Evolutionary conservation across 2,888 invertebrate species (phyloP), one percentile per base, ranked within the genome.

Genomic region (Yponomeuta sedellus): DNA sequence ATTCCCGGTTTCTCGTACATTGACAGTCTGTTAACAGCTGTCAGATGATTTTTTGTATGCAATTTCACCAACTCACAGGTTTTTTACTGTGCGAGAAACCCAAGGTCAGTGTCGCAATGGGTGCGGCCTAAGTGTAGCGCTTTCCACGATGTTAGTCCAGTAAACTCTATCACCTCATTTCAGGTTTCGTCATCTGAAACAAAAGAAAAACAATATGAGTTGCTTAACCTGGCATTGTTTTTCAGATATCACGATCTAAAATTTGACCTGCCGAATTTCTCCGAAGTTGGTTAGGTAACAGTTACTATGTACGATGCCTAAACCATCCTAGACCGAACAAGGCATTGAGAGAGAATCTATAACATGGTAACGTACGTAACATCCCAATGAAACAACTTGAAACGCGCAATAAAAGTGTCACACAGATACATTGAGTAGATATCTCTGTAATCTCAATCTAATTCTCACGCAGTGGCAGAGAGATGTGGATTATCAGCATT

Each of bases 401-500:
- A 68, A 71, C 64, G 73, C 71, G 76, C 76, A 79, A 82, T 85
- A 86, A 85, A 84, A 80, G 73, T 74, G 79, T 79, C 79, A 77
- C 75, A 72, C 73, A 74, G 73, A 77, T 79, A 59, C 59, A 80
- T 80, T 78, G 77, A 63, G 20, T 16, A n/a, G 25, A 12, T 28
- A 66, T 61, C 28, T 61, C 44, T 22, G 19, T 85, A 83, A 87
- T 87, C 86, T 86, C 82, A 78, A 83, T 85, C 80, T 88, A 86
- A 90, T 89, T 89, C 88, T 84, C 90, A 83, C 88, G 80, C 80
- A 78, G 78, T 78, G 39, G 63, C 56, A 62, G 68, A 74, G 77
- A 78, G 79, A 83, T 86, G 79, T 83, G 88, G 89, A 88, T 88
- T 89, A 89, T 89, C 90, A 90, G 90, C 89, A 81, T 79, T 88